Conservation (phyloP, 1,140 invertebrate species). For the Macrobrachium rosenbergii region DNA sequence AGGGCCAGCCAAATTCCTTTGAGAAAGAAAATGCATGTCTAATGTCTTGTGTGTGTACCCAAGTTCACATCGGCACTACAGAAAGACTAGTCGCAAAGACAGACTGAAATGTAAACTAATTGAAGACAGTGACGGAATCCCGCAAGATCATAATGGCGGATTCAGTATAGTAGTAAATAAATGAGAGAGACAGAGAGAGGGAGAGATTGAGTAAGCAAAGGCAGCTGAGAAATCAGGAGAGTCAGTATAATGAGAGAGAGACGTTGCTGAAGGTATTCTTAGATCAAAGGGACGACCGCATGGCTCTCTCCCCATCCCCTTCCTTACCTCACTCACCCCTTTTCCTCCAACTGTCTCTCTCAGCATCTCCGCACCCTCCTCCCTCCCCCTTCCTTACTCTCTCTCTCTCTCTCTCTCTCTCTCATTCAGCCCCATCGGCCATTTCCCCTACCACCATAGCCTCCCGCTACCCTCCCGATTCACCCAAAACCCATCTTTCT, state of each 20-base stretch:
- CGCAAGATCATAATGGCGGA: neutral
- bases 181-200: slow-evolving; percentile 20
- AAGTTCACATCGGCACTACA: too few species aligned
- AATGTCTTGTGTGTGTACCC: too few species aligned
- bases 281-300: neutral
- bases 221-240: neutral
- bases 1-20: too few species aligned
- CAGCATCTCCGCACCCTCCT: neutral
- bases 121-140: neutral
- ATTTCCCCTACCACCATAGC: too few species aligned
- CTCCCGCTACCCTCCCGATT: too few species aligned
- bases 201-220: slow-evolving; percentile 7
- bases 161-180: neutral
- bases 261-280: slow-evolving; percentile 15
- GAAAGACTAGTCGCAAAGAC: too few species aligned
- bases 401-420: too few species aligned
- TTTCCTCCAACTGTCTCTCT: neutral
- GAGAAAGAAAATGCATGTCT: too few species aligned
- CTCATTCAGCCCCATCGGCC: too few species aligned
- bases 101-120: neutral
- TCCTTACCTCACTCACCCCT: neutral
- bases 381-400: too few species aligned
- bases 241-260: slow-evolving; percentile 24
- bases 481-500: too few species aligned
- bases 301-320: neutral